Evolutionary conservation across 35 echinoderm and acorn worm species (phyloP).

Genomic region (Heliocidaris erythrogramma): DNA sequence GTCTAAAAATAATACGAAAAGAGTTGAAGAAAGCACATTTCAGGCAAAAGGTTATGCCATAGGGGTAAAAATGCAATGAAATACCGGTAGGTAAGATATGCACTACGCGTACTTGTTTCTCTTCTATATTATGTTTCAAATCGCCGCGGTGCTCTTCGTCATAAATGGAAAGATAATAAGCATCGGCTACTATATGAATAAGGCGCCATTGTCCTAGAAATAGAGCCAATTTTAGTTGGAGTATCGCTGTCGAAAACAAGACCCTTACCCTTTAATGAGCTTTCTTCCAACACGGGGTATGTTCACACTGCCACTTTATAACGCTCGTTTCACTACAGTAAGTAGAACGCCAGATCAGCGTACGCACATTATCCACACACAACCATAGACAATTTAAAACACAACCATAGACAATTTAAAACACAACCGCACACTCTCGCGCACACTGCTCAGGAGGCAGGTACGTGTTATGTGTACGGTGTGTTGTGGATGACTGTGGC

Average conservation of each 20-base stretch:
- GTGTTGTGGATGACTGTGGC: neutral
- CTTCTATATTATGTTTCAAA: neutral
- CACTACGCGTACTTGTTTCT: neutral
- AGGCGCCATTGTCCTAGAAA: conserved; percentile 7
- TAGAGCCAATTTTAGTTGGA: neutral
- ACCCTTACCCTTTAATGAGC: conserved; percentile 1
- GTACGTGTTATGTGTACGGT: neutral
- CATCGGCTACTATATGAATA: neutral
- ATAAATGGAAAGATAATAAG: conserved; percentile 14
- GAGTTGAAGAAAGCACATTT: no score
- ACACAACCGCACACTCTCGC: no score
- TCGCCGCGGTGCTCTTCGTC: neutral
- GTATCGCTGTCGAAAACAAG: conserved; percentile 2
- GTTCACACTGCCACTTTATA: neutral
- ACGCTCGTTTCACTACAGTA: neutral
- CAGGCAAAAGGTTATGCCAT: no score
- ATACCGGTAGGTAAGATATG: no score
- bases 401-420: no score
- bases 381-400: no score
- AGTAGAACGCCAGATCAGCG: no score
- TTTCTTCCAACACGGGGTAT: neutral
- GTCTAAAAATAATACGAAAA: no score
- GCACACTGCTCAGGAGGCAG: neutral
- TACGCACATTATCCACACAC: no score
- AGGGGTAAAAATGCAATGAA: no score